Conservation (phyloP, 1,140 invertebrate genomes). For the Leptinotarsa texana region DNA sequence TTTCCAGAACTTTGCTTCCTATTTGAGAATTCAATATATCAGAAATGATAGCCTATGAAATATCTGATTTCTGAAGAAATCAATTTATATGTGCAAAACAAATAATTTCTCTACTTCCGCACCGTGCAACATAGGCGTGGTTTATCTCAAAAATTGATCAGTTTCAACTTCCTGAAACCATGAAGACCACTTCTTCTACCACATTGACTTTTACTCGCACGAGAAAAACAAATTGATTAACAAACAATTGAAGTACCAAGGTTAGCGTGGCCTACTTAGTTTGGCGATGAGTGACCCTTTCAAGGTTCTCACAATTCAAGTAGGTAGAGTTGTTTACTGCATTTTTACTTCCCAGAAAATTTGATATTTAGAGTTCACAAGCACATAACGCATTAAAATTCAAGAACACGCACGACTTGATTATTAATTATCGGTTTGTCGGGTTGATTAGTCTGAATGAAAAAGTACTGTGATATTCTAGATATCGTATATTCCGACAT, state of each 20-base stretch:
- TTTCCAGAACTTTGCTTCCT: no score
- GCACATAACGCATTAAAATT: conserved; percentile 11
- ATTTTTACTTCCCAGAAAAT: conserved; percentile 27
- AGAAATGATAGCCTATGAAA: no score
- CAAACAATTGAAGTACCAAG: conserved; percentile 29
- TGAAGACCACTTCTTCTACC: not conserved
- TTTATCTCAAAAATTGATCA: not conserved
- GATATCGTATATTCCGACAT: no score
- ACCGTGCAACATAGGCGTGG: not conserved
- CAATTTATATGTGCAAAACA: no score
- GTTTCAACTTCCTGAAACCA: conserved; percentile 4
- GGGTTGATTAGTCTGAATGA: no score
- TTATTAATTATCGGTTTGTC: conserved; percentile 8
- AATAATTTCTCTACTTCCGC: not conserved
- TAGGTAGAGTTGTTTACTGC: conserved; percentile 19
- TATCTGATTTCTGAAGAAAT: no score
- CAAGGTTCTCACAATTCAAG: conserved; percentile 11
- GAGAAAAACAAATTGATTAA: conserved; percentile 6
- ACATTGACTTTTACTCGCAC: not conserved
- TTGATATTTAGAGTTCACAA: not conserved
- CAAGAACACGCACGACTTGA: conserved; percentile 15
- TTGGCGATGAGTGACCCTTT: conserved; percentile 26
- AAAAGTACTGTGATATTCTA: no score
- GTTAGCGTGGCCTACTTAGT: conserved; percentile 26
- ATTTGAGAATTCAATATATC: no score